Evolutionary conservation across 1,140 invertebrate species (phyloP), one percentile per base, ranked within the genome.

Genomic region (Coenobita brevimanus): DNA sequence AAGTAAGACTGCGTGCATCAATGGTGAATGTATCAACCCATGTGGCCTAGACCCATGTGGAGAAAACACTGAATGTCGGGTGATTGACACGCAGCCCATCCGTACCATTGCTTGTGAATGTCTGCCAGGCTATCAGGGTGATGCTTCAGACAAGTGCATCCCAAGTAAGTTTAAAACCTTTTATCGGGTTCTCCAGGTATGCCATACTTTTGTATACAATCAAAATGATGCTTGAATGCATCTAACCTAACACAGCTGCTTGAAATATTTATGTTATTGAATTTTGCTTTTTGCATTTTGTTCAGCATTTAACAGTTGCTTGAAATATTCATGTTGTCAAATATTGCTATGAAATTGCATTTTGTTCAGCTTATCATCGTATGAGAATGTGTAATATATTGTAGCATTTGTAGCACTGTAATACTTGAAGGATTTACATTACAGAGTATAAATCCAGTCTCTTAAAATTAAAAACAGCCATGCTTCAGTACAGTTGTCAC

Each of bases 61-160:
- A 67, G 88, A 80, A n/a, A 96, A 97, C 92, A 95, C 97, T 0
- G 94, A 95, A 62, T 98, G 97, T 92, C 57, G 81, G 3, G 96
- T 98, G 0, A 95, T 97, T 8, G 95, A 97, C 91, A 97, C 96
- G 1, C 92, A 97, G 82, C 97, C 97, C 3, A 94, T 97, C 33
- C 69, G 91, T 71, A 90, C 91, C n/a, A 85, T 91, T 43, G 89
- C 82, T n/a, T 92, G 91, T 75, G 87, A 87, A 62, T 92, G 91
- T 89, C 86, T 91, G 54, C 90, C 90, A 50, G 91, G 91, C 4
- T 91, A 91, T 67, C 88, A 90, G 73, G 91, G 91, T 15, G 91
- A 92, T 27, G 93, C 92, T 4, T 91, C 91, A 2, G 91, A 92
- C 62, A 91, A 92, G 27, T 93, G 92, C 79, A 89, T 91, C 24